Percentiles rank a stretch among this genome's conserved stretches.
Evolutionary conservation across 2,113 vertebrate species (phyloP).

Genomic region (Aleadryas rufinucha): DNA sequence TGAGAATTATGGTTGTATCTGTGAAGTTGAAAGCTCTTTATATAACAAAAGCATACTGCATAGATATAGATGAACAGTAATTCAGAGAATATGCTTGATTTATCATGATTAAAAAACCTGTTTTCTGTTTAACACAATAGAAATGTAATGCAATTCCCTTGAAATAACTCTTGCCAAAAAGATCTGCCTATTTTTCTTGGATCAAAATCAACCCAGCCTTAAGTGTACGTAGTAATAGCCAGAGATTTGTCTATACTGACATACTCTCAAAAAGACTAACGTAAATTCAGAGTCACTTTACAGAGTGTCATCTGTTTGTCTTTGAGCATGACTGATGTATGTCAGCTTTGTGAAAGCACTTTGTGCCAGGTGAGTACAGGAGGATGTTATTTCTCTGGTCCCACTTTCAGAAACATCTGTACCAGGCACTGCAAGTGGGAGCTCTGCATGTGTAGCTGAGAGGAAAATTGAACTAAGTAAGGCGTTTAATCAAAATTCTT

Average conservation of each 20-base stretch:
- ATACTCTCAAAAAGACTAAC: neutral
- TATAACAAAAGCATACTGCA: neutral
- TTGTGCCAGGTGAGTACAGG: neutral
- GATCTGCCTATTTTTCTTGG: neutral
- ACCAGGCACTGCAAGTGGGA: neutral
- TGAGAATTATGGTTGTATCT: neutral
- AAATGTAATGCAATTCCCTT: neutral
- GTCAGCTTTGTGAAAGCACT: neutral
- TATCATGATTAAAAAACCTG: neutral
- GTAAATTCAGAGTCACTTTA: neutral
- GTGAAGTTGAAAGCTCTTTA: neutral
- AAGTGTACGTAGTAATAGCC: neutral
- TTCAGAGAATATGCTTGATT: neutral
- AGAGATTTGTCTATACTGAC: neutral
- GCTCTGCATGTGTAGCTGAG: neutral
- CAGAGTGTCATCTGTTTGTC: neutral
- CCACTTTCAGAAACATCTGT: neutral
- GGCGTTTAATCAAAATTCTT: neutral
- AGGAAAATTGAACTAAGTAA: neutral
- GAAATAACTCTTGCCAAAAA: neutral
- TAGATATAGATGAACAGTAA: neutral
- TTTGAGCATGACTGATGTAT: neutral
- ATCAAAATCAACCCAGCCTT: neutral
- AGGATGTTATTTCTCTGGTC: neutral
- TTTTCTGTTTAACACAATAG: slow-evolving; percentile 13